Base-by-base conservation (phyloP, 2,888 invertebrate species). In the Drosophila falleni region DNA sequence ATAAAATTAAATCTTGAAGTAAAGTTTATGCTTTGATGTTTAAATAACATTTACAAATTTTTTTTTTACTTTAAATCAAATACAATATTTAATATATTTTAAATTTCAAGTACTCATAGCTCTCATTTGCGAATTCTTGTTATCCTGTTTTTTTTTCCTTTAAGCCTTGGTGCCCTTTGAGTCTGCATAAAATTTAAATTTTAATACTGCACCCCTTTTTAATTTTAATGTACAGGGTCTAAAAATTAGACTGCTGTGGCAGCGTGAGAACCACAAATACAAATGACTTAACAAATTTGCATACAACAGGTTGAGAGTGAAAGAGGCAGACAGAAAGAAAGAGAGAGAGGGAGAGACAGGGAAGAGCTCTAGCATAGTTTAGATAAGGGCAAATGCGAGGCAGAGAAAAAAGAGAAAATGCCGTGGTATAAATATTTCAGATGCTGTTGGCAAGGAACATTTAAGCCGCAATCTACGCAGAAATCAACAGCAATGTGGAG, bases 241-340 rank as follows among this genome's bases (percentile, higher is more conserved):
- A 13, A 63, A 79, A 75, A 85, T 73, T 79, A 80, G 59, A 8
- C 50, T 77, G 55, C 42, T 53, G 55, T 81, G 89, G 85, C 89
- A 89, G 85, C 89, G 86, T 89, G 86, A 87, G 89, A 86, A 86
- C 89, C 82, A 80, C 87, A 87, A 89, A 80, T 74, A 80, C 49
- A 84, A 87, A 87, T 89, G 89, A 86, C 89, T 89, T 80, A 89
- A 86, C 86, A 89, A 89, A 86, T 86, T 86, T 89, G 80, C 88
- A 86, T 81, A 65, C 66, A 53, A 55, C 66, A 62, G 50, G 46
- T 11, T 15, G 42, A 44, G 31, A 53, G 55, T 41, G 35, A 9
- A 39, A 8, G 16, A 55, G 60, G 62, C 49, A 55, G 16, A 33
- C 16, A 44, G 31, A 53, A 50, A 29, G 26, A 13, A 26, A 42